Base-by-base conservation (phyloP, 2,113 vertebrate species). In the Eudyptes chrysolophus region DNA sequence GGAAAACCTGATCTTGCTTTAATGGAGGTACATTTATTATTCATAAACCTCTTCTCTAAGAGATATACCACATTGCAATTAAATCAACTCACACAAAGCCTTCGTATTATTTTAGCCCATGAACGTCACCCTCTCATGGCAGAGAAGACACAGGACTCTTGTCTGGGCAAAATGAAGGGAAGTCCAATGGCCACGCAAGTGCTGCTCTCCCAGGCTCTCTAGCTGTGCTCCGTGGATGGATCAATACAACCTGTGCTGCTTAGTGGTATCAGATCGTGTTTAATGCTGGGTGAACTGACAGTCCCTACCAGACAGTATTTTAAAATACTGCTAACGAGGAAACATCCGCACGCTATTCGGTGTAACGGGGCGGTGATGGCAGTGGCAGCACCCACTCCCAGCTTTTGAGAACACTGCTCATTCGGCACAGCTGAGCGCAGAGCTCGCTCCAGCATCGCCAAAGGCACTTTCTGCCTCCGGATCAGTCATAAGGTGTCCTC, bases 11-110 rank as follows among this genome's bases (percentile, higher is more conserved):
- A 95, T 95, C 84, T 69, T 90, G 62, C 82, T 78, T 90, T 86
- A 96, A 72, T 55, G 55, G 69, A 62, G 72, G 42, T 64, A 44
- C 32, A 95, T 94, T 84, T 88, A 93, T 96, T 94, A 96, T 97
- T 96, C 62, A 97, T 96, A 96, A 97, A 76, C 58, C 54, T 77
- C 48, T 93, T 72, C 61, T 76, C 90, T 61, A 80, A 74, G 62
- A 83, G 49, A 74, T 80, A 85, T 12, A 57, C 46, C 74, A 92
- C 58, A 49, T 0, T 72, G 70, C 82, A 95, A 90, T 93, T 92
- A 90, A 79, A 93, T 57, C 92, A 87, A 85, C 85, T 85, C 78
- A 77, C 71, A 86, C 40, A 83, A 87, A 90, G 62, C 66, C 70
- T 83, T 66, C 4, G 2, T 34, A 54, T 85, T 77, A 69, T 61